These are phyloP conservation scores for Phycodurus eques DNA, from an alignment of 2,113 vertebrate genomes.

Conservation along the genomic window DNA sequence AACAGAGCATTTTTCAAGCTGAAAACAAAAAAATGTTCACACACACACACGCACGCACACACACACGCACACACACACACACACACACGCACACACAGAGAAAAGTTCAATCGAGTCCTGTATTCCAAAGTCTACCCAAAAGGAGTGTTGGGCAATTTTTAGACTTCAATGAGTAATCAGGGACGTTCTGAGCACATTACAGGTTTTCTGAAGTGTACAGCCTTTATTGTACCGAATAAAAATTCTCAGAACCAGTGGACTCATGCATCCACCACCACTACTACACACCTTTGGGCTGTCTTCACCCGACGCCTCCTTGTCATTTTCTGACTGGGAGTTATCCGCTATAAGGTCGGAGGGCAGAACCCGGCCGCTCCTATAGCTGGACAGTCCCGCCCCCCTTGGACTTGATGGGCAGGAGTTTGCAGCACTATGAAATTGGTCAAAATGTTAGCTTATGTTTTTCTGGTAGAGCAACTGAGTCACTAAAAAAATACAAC, in stretches of 20 bases:
- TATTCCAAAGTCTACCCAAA: slow-evolving; percentile 38
- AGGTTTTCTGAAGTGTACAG: slow-evolving; percentile 10
- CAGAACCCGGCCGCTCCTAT: slow-evolving; percentile 87
- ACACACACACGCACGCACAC: not conserved
- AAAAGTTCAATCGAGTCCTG: slow-evolving; percentile 6
- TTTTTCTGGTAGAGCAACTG: not conserved
- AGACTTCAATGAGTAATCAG: slow-evolving; percentile 44
- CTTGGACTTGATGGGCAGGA: slow-evolving; percentile 97
- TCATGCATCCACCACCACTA: not conserved
- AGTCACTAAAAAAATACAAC: not conserved
- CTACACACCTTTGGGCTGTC: slow-evolving; percentile 95
- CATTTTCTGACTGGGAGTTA: slow-evolving; percentile 91
- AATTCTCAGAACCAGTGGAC: not conserved
- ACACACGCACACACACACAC: not conserved
- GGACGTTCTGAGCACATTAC: slow-evolving; percentile 1
- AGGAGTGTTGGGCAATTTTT: slow-evolving; percentile 35
- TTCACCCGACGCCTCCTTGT: slow-evolving; percentile 96
- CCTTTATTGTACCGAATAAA: not conserved
- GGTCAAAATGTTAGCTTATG: not conserved
- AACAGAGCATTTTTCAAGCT: not conserved
- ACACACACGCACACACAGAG: not conserved
- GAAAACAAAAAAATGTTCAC: not conserved
- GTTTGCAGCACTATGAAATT: slow-evolving; percentile 86
- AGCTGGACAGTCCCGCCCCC: slow-evolving; percentile 93
- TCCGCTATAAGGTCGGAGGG: slow-evolving; percentile 92